phyloP scores from a whole-genome alignment of 1,140 invertebrate species.

The Chrysomallon squamiferum region DNA sequence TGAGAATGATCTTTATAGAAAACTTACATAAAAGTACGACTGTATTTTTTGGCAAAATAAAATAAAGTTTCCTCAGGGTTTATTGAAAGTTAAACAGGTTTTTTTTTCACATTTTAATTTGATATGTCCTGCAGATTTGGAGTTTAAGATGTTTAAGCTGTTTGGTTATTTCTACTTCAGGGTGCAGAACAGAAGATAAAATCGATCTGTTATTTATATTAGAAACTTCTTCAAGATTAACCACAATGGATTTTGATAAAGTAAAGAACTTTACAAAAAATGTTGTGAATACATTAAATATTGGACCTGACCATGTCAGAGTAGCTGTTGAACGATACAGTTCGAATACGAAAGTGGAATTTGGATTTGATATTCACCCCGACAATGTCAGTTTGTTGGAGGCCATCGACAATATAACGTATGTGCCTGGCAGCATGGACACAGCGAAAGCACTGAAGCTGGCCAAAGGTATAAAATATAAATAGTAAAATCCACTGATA shows the following conservation, averaged over 20 bases:
- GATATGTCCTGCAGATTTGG: no score
- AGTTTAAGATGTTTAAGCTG: no score
- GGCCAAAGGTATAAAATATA: no score
- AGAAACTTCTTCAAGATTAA: slow-evolving; percentile 11
- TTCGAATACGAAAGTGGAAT: not conserved
- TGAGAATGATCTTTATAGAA: no score
- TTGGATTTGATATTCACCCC: not conserved
- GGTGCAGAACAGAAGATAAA: slow-evolving; percentile 5
- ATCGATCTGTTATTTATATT: slow-evolving; percentile 14
- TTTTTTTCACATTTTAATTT: no score
- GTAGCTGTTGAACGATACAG: slow-evolving; percentile 16
- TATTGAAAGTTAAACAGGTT: no score
- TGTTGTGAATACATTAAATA: slow-evolving; percentile 9
- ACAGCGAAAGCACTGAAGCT: not conserved
- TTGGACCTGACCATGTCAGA: slow-evolving; percentile 1
- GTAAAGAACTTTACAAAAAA: slow-evolving; percentile 3
- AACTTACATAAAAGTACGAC: no score
- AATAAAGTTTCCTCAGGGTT: no score
- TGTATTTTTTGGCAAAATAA: no score
- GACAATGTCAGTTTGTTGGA: not conserved
- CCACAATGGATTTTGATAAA: slow-evolving; percentile 1
- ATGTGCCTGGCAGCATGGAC: not conserved
- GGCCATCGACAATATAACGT: not conserved
- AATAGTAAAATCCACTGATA: no score
- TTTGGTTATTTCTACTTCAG: not conserved